A percentile compares a stretch with the other conserved stretches of the same genome.
These are phyloP conservation scores for Troides oblongomaculatus DNA, from an alignment of 2,888 invertebrate species.

Conservation along the genomic window DNA sequence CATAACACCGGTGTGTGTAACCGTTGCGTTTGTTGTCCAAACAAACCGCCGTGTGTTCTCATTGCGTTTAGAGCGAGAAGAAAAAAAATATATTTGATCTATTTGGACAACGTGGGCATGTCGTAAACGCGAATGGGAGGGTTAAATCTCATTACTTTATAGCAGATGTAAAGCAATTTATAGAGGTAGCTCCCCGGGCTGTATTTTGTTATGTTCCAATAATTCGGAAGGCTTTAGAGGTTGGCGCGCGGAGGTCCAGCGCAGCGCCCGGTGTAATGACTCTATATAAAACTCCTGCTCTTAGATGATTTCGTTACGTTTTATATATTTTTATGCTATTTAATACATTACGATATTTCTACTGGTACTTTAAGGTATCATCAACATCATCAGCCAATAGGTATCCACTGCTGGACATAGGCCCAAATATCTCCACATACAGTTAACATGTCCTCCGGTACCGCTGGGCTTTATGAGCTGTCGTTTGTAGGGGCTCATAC, in stretches of 20 bases:
- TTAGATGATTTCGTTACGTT: conserved; percentile 2
- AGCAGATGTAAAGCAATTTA: conserved; percentile 75
- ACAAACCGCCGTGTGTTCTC: conserved; percentile 31
- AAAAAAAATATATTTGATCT: conserved; percentile 58
- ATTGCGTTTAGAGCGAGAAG: conserved; percentile 27
- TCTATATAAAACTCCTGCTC: not conserved
- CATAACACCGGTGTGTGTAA: no score
- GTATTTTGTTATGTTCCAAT: conserved; percentile 75
- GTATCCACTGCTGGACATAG: no score
- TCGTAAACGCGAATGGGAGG: conserved; percentile 71
- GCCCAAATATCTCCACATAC: no score
- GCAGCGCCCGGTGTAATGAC: conserved; percentile 6
- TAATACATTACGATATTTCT: no score
- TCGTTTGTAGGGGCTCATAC: no score
- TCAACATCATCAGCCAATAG: no score
- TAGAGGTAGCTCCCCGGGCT: conserved; percentile 62
- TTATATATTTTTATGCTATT: not conserved
- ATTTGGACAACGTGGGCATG: conserved; percentile 55
- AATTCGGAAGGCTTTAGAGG: conserved; percentile 54
- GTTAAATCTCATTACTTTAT: conserved; percentile 78
- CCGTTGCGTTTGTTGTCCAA: not conserved
- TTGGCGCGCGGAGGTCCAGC: conserved; percentile 18
- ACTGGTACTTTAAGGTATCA: no score
- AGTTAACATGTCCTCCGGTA: no score
- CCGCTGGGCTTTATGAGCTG: no score